These are phyloP conservation scores for Rousettus madagascariensis DNA, from an alignment of 2,797 vertebrate genomes.

Conservation along the genomic window DNA sequence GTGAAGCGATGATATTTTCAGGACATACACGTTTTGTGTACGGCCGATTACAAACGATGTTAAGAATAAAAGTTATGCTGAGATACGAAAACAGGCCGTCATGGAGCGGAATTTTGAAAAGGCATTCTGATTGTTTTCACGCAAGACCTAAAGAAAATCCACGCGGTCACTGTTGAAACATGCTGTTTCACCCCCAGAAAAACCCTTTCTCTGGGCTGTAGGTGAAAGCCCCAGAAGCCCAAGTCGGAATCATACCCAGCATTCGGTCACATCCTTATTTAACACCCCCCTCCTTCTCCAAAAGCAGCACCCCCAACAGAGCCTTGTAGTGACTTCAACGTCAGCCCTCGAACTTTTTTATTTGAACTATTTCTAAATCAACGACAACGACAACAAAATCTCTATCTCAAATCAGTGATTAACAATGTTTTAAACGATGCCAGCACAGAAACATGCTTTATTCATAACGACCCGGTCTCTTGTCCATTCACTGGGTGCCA, in stretches of 20 bases:
- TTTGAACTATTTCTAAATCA: not conserved
- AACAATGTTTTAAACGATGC: not conserved
- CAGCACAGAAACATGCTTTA: not conserved
- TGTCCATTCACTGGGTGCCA: not conserved
- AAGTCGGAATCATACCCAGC: not conserved
- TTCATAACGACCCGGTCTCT: not conserved
- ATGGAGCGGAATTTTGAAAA: not conserved
- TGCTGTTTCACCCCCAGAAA: not conserved
- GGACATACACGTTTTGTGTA: not conserved
- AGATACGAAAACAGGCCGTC: not conserved
- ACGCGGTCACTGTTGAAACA: fast-evolving
- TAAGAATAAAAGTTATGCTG: not conserved
- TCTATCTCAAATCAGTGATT: not conserved
- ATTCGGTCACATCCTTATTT: no score
- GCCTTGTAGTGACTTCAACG: fast-evolving
- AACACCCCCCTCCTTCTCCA: no score
- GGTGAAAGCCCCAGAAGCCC: not conserved
- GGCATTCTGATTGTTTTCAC: not conserved
- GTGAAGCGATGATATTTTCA: not conserved
- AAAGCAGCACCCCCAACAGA: not conserved
- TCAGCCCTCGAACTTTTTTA: not conserved
- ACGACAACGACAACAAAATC: not conserved
- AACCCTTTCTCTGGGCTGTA: not conserved
- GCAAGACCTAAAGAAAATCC: not conserved
- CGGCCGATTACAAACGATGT: not conserved